Evolutionary conservation across 2,797 vertebrate genomes (phyloP), one percentile per base, ranked within the genome.

Genomic region (Neoniphon sammara): DNA sequence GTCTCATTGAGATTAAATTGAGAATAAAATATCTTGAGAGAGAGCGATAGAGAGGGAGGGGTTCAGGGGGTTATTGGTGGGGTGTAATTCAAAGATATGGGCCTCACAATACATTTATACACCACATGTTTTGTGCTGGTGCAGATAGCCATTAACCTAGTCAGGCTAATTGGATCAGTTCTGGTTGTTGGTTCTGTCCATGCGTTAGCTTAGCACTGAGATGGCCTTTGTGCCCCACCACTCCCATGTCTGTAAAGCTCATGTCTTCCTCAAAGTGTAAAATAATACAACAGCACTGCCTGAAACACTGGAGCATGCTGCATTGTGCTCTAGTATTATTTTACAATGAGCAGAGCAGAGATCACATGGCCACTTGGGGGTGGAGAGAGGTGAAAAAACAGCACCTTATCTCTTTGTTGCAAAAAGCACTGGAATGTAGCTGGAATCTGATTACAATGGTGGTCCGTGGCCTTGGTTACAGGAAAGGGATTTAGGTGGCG

Each of bases 401-500:
- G 30, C 73, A 87, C 75, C 87, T 84, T 91, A 88, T 84, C 84
- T 91, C 79, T 86, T 87, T 91, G 90, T 89, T 90, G 69, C 72
- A 79, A 85, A 88, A 87, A 70, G 81, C 60, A 64, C n/a, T 77
- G 85, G 82, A 89, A 91, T 92, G 84, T 79, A 79, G 83, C 70
- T 90, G 87, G 87, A 91, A 91, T 92, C 83, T 88, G 83, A 91
- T 87, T 77, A 91, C 88, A 90, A 84, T 88, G 82, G 87, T 83
- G 68, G 77, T 88, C 66, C 72, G 62, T 89, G 82, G 84, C 85
- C 86, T 89, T 88, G 84, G 78, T 77, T 89, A 87, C 89, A 90
- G 87, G 88, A 92, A 88, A 75, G 83, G 87, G 92, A 91, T 91
- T 93, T 91, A 88, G 90, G 78, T 88, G 90, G 87, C 56, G 83